Percentiles rank a stretch among this genome's conserved stretches.
Evolutionary conservation across 2,113 vertebrate species (phyloP).

Genomic region (Thalassoma bifasciatum): DNA sequence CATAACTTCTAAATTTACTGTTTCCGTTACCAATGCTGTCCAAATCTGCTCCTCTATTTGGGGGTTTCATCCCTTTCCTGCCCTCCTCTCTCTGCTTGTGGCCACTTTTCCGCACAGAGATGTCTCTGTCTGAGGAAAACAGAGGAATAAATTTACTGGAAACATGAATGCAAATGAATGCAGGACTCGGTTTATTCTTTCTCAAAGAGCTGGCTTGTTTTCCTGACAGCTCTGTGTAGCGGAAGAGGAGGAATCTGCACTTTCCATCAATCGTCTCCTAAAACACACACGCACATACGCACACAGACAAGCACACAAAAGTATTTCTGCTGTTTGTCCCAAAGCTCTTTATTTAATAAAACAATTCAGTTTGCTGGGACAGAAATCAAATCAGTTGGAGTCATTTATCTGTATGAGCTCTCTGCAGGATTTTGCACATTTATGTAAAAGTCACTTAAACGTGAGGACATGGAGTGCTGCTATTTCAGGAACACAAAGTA

Average conservation of each 20-base stretch:
- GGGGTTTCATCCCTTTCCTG: conserved; percentile 42
- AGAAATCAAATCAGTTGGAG: conserved; percentile 24
- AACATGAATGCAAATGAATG: conserved; percentile 76
- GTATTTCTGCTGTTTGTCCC: conserved; percentile 12
- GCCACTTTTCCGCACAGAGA: conserved; percentile 47
- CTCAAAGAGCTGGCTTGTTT: conserved; percentile 70
- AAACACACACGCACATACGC: conserved; percentile 22
- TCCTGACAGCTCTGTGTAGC: conserved; percentile 36
- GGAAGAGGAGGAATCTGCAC: conserved; percentile 44
- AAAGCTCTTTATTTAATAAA: conserved; percentile 29
- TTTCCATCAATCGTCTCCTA: conserved; percentile 44
- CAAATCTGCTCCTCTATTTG: conserved; percentile 50
- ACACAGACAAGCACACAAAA: conserved; percentile 17
- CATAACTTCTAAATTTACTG: conserved; percentile 57
- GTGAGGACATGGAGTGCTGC: conserved; percentile 5
- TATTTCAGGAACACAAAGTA: conserved; percentile 35
- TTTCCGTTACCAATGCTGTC: conserved; percentile 43
- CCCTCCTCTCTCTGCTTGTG: conserved; percentile 27
- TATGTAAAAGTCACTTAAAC: conserved; percentile 20
- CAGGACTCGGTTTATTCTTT: conserved; percentile 57
- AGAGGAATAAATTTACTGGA: conserved; percentile 64
- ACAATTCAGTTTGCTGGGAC: conserved; percentile 16
- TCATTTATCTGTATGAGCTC: conserved; percentile 13
- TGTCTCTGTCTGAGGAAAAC: conserved; percentile 60
- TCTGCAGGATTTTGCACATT: conserved; percentile 11